Conservation (phyloP, 2,888 invertebrate species). For the Hydroisotoma schaefferi region DNA sequence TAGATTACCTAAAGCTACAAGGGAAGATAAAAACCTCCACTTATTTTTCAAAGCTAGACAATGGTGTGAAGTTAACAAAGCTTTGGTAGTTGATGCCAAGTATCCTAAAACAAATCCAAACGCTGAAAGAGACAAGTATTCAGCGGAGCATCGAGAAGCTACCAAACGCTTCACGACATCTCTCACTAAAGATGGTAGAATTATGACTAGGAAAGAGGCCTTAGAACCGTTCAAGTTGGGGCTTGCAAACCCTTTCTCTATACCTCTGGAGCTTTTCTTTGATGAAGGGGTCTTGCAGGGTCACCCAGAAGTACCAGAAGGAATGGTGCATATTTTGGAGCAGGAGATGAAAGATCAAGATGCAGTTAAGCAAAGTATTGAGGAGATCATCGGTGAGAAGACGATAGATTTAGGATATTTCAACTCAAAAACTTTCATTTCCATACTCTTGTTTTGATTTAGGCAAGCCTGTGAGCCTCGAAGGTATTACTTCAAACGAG, state of each 20-base stretch:
- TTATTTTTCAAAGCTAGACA: slow-evolving; percentile 38
- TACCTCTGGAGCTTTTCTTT: slow-evolving; percentile 12
- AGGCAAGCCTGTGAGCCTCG: slow-evolving; percentile 15
- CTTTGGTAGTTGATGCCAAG: slow-evolving; percentile 34
- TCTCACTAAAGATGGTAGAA: background rate
- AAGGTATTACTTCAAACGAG: no score
- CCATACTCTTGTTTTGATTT: no score
- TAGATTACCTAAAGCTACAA: background rate
- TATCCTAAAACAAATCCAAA: slow-evolving; percentile 38
- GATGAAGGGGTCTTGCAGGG: background rate
- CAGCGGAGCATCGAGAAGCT: slow-evolving; percentile 26
- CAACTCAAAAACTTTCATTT: background rate
- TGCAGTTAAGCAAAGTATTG: slow-evolving; percentile 1
- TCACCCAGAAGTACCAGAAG: background rate
- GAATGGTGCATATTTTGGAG: slow-evolving; percentile 18
- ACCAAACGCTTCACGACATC: background rate
- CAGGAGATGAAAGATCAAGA: slow-evolving; percentile 9
- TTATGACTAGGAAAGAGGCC: background rate
- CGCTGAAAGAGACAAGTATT: slow-evolving; percentile 29
- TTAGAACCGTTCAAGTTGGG: no score
- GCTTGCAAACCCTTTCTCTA: slow-evolving; percentile 10
- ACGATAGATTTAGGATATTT: background rate
- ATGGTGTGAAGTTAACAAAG: slow-evolving; percentile 43
- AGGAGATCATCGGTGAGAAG: background rate
- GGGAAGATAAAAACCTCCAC: slow-evolving; percentile 10